Base-by-base conservation (phyloP, 2,888 invertebrate species). In the Hypolimnas misippus region DNA sequence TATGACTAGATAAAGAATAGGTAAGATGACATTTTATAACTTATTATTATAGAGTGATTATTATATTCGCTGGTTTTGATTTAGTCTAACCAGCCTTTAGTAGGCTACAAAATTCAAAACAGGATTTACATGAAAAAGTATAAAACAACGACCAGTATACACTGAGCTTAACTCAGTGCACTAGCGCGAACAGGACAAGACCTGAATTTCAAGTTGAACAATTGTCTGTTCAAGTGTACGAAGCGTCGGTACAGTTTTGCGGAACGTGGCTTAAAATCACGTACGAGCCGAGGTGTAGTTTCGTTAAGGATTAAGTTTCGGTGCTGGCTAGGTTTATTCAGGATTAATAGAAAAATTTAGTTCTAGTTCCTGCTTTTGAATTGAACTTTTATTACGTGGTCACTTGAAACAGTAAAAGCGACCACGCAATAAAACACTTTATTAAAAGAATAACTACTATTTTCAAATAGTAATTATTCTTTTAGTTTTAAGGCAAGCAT, bases 151-250 rank as follows among this genome's bases (percentile, higher is more conserved):
- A 3, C 8, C 19, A 50, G 42, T 52, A 31, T 21, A 59, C n/a
- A 12, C 51, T 21, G 25, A 55, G 58, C 54, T 19, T 54, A 44
- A 57, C 17, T 35, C 35, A 64, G 42, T 33, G n/a, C n/a, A 42
- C 33, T 58, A 14, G 46, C 59, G 19, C 31, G 59, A 51, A 49
- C n/a, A 21, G 49, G 19, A 35, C 59, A 59, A 51, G 67, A 63
- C 62, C 56, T 65, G 67, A 62, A 63, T 65, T 67, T 65, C 67
- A 64, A 66, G 64, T 64, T 33, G 57, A 58, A 66, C 60, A 66
- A 66, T 66, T 61, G 66, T 66, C 57, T 61, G 35, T 57, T 57
- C 52, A 17, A 67, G 67, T 65, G 65, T 55, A 58, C 54, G 21
- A 49, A 50, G 49, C 57, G 50, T 51, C 14, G 44, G 57, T 65